Evolutionary conservation across 2,797 vertebrate species (phyloP).

Genomic region (Enteromius paludinosus): DNA sequence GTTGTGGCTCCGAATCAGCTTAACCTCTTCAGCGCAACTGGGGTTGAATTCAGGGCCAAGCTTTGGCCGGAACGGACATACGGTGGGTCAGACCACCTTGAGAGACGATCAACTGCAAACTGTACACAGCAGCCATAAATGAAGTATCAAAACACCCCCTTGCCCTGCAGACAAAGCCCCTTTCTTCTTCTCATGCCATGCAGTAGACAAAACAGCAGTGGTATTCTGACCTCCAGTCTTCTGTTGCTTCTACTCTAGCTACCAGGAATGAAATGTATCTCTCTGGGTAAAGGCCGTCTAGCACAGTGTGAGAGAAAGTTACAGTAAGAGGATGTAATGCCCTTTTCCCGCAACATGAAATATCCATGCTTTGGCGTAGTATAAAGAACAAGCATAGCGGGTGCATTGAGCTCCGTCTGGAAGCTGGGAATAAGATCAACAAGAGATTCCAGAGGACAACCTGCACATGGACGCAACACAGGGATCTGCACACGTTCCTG

Average conservation of each 20-base stretch:
- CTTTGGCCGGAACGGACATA: conserved; percentile 17
- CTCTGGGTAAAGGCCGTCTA: conserved; percentile 13
- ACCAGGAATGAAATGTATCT: conserved; percentile 8
- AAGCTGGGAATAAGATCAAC: conserved; percentile 19
- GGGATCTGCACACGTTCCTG: conserved; percentile 12
- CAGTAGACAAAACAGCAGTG: conserved; percentile 26
- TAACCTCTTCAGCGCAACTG: conserved; percentile 77
- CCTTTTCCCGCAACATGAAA: conserved; percentile 38
- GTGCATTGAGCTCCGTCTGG: neutral
- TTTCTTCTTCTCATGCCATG: neutral
- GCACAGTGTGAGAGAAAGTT: neutral
- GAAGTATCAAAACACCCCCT: conserved; percentile 37
- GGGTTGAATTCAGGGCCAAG: conserved; percentile 23
- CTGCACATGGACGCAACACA: conserved; percentile 10
- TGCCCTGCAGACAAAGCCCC: neutral
- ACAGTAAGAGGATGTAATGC: conserved; percentile 5
- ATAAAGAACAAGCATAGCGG: neutral
- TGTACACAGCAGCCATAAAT: conserved; percentile 48
- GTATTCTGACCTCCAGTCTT: conserved; percentile 29
- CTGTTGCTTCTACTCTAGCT: conserved; percentile 19
- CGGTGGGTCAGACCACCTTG: conserved; percentile 27
- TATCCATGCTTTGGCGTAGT: conserved; percentile 40
- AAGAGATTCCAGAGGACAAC: conserved; percentile 13
- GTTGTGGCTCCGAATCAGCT: conserved; percentile 85
- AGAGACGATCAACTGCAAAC: conserved; percentile 34